Base-by-base conservation (phyloP, 53 echinoderm and acorn worm genomes). In the Holothuria leucospilota region DNA sequence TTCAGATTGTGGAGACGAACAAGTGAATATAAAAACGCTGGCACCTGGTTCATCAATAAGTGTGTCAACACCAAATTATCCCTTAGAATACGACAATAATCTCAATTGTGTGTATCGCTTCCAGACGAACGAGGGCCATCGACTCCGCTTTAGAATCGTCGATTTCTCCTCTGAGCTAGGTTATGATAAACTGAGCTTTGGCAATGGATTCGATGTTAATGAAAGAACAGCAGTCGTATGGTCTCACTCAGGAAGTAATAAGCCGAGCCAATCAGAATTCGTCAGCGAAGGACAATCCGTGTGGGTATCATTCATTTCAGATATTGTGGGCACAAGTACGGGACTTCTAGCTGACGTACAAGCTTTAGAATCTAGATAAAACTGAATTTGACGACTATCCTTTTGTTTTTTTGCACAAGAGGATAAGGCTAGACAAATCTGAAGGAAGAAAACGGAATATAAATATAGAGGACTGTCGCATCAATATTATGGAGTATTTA, bases 71-170 rank as follows among this genome's bases (percentile, higher is more conserved):
- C 96, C 96, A 0, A 60, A 66, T 13, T 94, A 94, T 69, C 96
- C 96, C 2, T 78, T 81, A 40, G 68, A 81, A 49, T 96, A 96
- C 40, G 83, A 88, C 26, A 96, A 94, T 85, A 91, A 92, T 30
- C 82, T 92, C 61, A 89, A 92, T 77, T 96, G 96, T 73, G 69
- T 96, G 18, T 94, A 92, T 89, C 90, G 86, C 68, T 90, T 96
- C 78, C 84, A 75, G 27, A 89, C 84, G 24, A 85, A 87, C 67
- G 61, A 85, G 0, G 94, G 85, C 39, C 84, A 89, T 26, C 81
- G 84, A 10, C 52, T 94, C 59, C 89, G 90, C 21, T 87, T 94
- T 24, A 69, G 91, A 53, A 92, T 96, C 59, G 88, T 85, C 70
- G 92, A 92, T 23, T 96, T 96, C 69, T 63, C 72, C 69, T 94